Evolutionary conservation across 2,113 vertebrate species (phyloP), one percentile per base, ranked within the genome.

Genomic region (Oxyruncus cristatus): DNA sequence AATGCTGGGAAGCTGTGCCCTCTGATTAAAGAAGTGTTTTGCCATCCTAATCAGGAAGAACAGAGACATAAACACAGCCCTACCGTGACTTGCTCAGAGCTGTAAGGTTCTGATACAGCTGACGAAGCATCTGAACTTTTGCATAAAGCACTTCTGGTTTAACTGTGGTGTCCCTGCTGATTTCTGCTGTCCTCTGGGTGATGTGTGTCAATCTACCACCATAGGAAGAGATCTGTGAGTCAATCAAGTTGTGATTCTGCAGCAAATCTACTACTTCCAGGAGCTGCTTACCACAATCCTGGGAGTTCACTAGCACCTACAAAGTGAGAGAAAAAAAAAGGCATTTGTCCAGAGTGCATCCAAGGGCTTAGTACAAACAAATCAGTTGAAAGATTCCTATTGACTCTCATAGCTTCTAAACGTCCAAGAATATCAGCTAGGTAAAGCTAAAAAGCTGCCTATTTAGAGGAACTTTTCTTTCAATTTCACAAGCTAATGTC

Each of bases 171-270:
- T 94, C 91, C 82, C 96, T 97, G 63, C 93, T 96, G 89, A 97
- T 90, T 93, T 95, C 96, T 33, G 97, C 72, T 5, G 97, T 97
- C 76, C 86, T 96, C 71, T 89, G 94, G 67, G 95, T 97, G 76
- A 99, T 98, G 26, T 93, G 68, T 39, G 39, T 84, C 92, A 99
- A 76, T 21, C 96, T 98, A 66, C 98, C 98, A n/a, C 97, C 98
- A 11, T 98, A 98, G 50, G 98, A 97, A 4, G 96, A 98, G 94
- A 99, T 98, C 92, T 98, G 99, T 0, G 98, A 98, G 77, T 99
- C 98, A 90, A 99, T 63, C 53, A 99, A 97, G 62, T 98, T 97
- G 37, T 99, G 99, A 47, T 98, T 98, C 96, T 99, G 99, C 19
- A 99, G 98, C 73, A 99, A 97, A 85, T 98, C 98, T 46, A 97